Percentiles rank a stretch among this genome's conserved stretches.
These are phyloP conservation scores for Lagenorhynchus albirostris DNA, from an alignment of 2,113 vertebrate species.

Conservation along the genomic window DNA sequence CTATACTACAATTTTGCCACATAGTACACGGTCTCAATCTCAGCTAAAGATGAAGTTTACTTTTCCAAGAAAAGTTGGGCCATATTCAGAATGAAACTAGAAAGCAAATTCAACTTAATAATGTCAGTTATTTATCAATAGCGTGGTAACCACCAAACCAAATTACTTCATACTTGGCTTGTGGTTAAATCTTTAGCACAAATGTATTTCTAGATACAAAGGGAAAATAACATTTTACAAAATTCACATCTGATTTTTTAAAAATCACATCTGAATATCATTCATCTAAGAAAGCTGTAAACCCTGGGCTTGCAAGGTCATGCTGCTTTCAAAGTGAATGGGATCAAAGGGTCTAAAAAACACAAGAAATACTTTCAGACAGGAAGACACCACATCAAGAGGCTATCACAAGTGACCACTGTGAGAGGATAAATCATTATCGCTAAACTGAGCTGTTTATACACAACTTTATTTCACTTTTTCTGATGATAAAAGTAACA, in stretches of 20 bases:
- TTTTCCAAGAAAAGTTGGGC: background rate
- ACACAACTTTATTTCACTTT: background rate
- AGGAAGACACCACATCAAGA: background rate
- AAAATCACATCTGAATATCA: background rate
- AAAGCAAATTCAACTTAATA: background rate
- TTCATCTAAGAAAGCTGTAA: constrained; percentile 29
- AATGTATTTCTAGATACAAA: constrained; percentile 39
- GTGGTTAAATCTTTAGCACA: background rate
- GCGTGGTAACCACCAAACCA: background rate
- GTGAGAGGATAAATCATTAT: background rate
- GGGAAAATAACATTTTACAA: constrained; percentile 17
- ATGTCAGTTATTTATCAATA: background rate
- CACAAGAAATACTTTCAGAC: background rate
- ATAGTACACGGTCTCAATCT: background rate
- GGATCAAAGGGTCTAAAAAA: constrained; percentile 15
- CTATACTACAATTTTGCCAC: background rate
- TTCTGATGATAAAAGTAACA: constrained; percentile 25
- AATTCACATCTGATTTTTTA: constrained; percentile 15
- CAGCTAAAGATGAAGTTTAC: background rate
- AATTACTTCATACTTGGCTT: constrained; percentile 2
- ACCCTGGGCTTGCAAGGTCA: background rate
- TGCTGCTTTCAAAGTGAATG: constrained; percentile 5
- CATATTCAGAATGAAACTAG: constrained; percentile 1
- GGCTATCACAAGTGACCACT: background rate
- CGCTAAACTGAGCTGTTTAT: background rate